These are phyloP conservation scores for Pangasius larnaudii DNA, from an alignment of 2,797 vertebrate species.

Conservation along the genomic window DNA sequence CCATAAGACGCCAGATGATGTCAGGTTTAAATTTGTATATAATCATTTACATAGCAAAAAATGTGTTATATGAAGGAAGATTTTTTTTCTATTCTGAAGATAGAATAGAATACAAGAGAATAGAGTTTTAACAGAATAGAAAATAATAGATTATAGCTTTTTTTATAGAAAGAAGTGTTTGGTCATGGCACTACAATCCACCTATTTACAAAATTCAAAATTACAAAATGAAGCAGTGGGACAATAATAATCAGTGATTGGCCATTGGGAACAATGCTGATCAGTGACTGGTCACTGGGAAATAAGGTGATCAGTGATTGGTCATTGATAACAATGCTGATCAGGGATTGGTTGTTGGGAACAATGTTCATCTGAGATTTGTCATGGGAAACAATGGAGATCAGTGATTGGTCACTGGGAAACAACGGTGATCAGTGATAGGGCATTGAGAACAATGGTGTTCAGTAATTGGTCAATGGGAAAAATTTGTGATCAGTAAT, in stretches of 20 bases:
- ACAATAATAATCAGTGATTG: not conserved
- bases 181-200: not conserved
- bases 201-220: not conserved
- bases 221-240: not conserved
- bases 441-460: not conserved
- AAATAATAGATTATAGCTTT: not conserved
- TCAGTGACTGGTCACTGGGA: not conserved
- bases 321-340: not conserved
- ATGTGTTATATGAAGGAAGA: not conserved
- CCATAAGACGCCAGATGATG: not conserved
- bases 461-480: not conserved
- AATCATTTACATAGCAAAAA: not conserved
- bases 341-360: not conserved
- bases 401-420: not conserved
- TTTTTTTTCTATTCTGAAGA: not conserved
- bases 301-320: not conserved
- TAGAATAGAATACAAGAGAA: not conserved
- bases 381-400: not conserved
- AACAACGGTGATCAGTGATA: not conserved
- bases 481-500: not conserved
- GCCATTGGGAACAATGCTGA: not conserved
- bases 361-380: not conserved
- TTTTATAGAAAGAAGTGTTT: not conserved
- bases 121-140: not conserved
- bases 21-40: not conserved